These are phyloP conservation scores for Melipona bicolor DNA, from an alignment of 2,888 invertebrate species.

Conservation along the genomic window DNA sequence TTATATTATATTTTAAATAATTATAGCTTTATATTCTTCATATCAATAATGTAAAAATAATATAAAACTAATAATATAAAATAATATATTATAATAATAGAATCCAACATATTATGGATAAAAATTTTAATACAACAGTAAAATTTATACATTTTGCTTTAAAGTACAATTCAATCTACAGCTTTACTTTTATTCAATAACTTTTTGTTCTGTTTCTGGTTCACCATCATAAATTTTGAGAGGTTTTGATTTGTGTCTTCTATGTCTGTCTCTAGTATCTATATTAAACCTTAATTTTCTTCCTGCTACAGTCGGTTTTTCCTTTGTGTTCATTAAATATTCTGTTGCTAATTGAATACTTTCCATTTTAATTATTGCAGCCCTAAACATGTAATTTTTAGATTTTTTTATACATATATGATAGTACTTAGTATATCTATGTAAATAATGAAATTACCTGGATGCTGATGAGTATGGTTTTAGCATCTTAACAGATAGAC, in stretches of 20 bases:
- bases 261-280: constrained; percentile 68
- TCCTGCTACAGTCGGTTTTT: constrained; percentile 70
- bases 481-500: constrained; percentile 66
- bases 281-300: constrained; percentile 58
- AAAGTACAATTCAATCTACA: constrained; percentile 1
- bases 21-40: neutral
- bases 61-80: neutral
- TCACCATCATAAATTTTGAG: constrained; percentile 50
- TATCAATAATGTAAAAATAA: neutral
- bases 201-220: neutral
- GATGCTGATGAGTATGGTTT: constrained; percentile 51
- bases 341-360: constrained; percentile 65
- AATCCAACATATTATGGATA: constrained; percentile 11
- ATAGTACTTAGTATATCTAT: neutral
- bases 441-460: constrained; percentile 38
- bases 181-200: neutral
- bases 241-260: constrained; percentile 23
- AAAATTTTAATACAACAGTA: constrained; percentile 6
- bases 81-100: neutral
- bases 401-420: neutral
- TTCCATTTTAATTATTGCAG: constrained; percentile 72
- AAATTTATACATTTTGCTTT: constrained; percentile 16
- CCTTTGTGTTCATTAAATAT: constrained; percentile 67
- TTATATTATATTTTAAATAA: neutral
- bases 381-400: constrained; percentile 56